phyloP scores from a whole-genome alignment of 2,797 vertebrate genomes.

The Rhincodon typus region DNA sequence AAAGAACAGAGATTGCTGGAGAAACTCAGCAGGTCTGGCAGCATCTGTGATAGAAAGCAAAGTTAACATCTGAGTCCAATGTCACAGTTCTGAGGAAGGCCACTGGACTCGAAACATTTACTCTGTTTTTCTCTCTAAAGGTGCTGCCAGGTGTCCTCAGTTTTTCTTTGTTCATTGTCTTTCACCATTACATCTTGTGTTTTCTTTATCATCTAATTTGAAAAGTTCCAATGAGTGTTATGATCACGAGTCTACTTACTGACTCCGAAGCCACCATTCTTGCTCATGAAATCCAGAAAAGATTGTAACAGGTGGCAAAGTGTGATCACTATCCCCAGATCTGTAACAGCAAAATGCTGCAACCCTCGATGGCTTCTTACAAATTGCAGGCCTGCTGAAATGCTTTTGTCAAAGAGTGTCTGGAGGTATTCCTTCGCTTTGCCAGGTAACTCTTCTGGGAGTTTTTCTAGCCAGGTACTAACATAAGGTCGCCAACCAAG shows the following conservation, averaged over 20 bases:
- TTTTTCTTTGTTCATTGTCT: background rate
- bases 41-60: no score
- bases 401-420: conserved; percentile 46
- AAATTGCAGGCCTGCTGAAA: conserved; percentile 47
- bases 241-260: conserved; percentile 40
- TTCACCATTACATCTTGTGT: background rate
- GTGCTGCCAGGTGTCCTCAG: no score
- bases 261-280: conserved; percentile 41
- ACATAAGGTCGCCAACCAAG: conserved; percentile 51
- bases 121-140: no score
- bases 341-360: conserved; percentile 45
- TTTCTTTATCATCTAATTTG: background rate
- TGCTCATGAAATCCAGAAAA: conserved; percentile 51
- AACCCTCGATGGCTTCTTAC: conserved; percentile 43
- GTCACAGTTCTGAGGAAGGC: no score
- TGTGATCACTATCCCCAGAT: conserved; percentile 46
- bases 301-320: conserved; percentile 53
- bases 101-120: no score
- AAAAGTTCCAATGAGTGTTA: background rate
- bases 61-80: no score
- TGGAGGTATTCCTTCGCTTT: conserved; percentile 44
- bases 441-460: conserved; percentile 42
- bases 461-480: conserved; percentile 47
- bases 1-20: no score
- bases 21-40: no score